Evolutionary conservation across 2,888 invertebrate species (phyloP).

Genomic region (Thymelicus acteon): DNA sequence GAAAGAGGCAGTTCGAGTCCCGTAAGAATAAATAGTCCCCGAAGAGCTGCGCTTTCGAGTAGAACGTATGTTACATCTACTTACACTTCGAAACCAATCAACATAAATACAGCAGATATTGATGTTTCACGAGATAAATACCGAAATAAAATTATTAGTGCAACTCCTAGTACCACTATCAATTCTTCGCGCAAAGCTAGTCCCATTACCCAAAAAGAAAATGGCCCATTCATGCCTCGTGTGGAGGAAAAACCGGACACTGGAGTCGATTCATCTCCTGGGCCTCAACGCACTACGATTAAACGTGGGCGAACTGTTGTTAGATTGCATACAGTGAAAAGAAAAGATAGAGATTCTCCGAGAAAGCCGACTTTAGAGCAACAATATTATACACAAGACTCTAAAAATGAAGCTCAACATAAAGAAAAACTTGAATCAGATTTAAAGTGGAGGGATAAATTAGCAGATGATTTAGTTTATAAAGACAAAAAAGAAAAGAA

Average conservation of each 20-base stretch:
- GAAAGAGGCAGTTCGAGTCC: conserved; percentile 69
- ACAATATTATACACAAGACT: conserved; percentile 36
- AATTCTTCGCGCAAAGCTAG: conserved; percentile 52
- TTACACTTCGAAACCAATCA: conserved; percentile 86
- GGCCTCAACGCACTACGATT: conserved; percentile 83
- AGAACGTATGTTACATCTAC: conserved; percentile 72
- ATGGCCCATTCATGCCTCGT: conserved; percentile 74
- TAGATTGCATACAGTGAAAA: conserved; percentile 87
- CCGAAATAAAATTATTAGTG: conserved; percentile 60
- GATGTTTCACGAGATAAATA: conserved; percentile 91
- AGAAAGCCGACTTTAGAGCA: conserved; percentile 59
- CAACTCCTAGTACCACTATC: conserved; percentile 45
- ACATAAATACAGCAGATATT: conserved; percentile 93
- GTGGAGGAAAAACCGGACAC: conserved; percentile 77
- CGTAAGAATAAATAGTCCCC: conserved; percentile 72
- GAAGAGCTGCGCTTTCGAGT: conserved; percentile 79
- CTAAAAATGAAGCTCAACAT: conserved; percentile 33
- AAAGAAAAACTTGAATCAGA: conserved; percentile 46
- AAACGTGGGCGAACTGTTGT: conserved; percentile 90
- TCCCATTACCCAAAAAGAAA: conserved; percentile 62
- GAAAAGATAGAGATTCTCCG: conserved; percentile 78
- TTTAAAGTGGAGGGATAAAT: conserved; percentile 86
- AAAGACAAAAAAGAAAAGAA: conserved; percentile 85
- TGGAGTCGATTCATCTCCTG: conserved; percentile 74
- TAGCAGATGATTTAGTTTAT: conserved; percentile 84